A percentile compares a stretch with the other conserved stretches of the same genome.
Evolutionary conservation across 2,888 invertebrate species (phyloP).

Genomic region (Furcula furcula): DNA sequence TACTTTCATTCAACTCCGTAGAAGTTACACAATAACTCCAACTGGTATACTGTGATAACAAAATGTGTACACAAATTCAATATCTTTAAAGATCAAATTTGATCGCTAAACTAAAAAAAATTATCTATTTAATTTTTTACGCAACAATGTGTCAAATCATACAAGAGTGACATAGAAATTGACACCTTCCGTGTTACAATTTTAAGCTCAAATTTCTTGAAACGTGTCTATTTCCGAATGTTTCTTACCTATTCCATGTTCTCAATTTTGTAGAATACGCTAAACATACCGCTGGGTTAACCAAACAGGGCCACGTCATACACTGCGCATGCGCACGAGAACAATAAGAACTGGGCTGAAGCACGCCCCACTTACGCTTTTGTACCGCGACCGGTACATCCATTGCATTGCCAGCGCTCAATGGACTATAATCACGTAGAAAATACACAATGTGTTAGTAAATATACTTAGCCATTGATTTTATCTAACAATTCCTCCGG

Average conservation of each 20-base stretch:
- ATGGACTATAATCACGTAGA: too few species aligned
- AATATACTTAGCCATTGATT: too few species aligned
- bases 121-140: too few species aligned
- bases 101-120: too few species aligned
- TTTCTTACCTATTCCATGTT: too few species aligned
- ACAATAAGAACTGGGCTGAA: constrained; percentile 7
- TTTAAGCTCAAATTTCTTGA: background rate
- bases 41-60: too few species aligned
- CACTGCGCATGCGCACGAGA: constrained; percentile 5
- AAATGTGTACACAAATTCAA: too few species aligned
- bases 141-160: background rate
- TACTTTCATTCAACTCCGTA: constrained; percentile 1
- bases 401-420: background rate
- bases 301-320: constrained; percentile 7
- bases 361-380: constrained; percentile 20
- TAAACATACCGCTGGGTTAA: constrained; percentile 1
- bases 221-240: background rate
- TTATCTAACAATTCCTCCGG: too few species aligned
- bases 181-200: background rate
- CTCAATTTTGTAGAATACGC: constrained; percentile 1
- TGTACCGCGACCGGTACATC: constrained; percentile 13
- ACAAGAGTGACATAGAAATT: background rate
- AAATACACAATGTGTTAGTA: too few species aligned
- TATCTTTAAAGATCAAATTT: too few species aligned
- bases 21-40: too few species aligned